These are phyloP conservation scores for Cantharis flavilabris DNA, from an alignment of 2,888 invertebrate genomes.

Conservation along the genomic window DNA sequence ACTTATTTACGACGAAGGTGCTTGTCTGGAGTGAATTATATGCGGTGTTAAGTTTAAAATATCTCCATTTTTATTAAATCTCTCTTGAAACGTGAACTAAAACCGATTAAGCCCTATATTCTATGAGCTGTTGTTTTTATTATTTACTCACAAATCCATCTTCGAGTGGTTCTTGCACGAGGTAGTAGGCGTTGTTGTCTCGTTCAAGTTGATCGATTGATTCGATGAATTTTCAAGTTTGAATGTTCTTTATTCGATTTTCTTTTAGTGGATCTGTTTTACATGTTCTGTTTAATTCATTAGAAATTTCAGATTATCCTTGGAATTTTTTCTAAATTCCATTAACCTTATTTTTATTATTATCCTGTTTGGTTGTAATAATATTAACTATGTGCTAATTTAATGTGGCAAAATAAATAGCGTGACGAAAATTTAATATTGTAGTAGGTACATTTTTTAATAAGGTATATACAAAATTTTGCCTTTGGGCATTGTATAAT, in stretches of 20 bases:
- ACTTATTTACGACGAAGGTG: neutral
- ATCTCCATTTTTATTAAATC: neutral
- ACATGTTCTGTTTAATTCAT: neutral
- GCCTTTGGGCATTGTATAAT: neutral
- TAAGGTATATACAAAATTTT: neutral
- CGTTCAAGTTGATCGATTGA: slow-evolving; percentile 43
- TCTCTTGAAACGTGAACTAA: neutral
- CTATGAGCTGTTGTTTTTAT: neutral
- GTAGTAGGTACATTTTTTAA: neutral
- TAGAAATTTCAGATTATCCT: neutral
- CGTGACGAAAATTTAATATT: neutral
- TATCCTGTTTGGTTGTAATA: no score
- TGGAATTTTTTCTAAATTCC: neutral
- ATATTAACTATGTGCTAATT: neutral
- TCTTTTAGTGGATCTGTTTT: slow-evolving; percentile 7
- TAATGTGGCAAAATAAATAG: neutral
- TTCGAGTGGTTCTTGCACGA: slow-evolving; percentile 43
- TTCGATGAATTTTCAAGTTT: slow-evolving; percentile 47
- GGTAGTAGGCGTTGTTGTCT: slow-evolving; percentile 41
- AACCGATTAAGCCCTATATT: slow-evolving; percentile 1
- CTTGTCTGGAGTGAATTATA: neutral
- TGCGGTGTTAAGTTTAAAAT: neutral
- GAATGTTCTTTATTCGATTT: slow-evolving; percentile 42
- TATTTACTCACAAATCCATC: slow-evolving; percentile 34
- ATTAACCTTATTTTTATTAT: neutral